phyloP scores from a whole-genome alignment of 2,888 invertebrate genomes.

The Hydrotaea diabolus region DNA sequence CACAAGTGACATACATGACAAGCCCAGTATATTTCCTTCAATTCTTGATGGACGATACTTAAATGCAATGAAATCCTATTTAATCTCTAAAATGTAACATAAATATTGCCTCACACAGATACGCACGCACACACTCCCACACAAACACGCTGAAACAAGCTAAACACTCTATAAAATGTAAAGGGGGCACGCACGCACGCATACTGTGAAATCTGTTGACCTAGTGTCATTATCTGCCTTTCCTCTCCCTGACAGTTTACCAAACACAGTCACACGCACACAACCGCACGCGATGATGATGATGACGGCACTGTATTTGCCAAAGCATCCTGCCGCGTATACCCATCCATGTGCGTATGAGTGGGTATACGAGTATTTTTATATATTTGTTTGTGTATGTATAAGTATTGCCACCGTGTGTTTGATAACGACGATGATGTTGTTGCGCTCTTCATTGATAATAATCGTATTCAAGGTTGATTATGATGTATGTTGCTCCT shows the following conservation, averaged over 20 bases:
- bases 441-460: conserved; percentile 47
- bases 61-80: no score
- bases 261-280: background rate
- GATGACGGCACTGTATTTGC: background rate
- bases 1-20: no score
- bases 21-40: no score
- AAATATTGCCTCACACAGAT: no score
- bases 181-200: no score
- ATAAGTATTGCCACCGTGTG: background rate
- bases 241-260: background rate
- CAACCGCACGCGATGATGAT: background rate
- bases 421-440: background rate
- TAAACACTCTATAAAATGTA: no score
- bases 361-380: background rate
- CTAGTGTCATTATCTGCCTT: conserved; percentile 15
- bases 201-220: conserved; percentile 2
- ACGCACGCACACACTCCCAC: no score
- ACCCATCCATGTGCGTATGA: background rate
- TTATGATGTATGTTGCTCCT: conserved; percentile 29
- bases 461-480: conserved; percentile 53
- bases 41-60: no score
- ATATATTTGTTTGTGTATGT: background rate
- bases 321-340: background rate
- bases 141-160: no score
- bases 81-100: no score